These are phyloP conservation scores for Pipistrellus pygmaeus DNA, from an alignment of 2,797 vertebrate genomes.

Conservation along the genomic window DNA sequence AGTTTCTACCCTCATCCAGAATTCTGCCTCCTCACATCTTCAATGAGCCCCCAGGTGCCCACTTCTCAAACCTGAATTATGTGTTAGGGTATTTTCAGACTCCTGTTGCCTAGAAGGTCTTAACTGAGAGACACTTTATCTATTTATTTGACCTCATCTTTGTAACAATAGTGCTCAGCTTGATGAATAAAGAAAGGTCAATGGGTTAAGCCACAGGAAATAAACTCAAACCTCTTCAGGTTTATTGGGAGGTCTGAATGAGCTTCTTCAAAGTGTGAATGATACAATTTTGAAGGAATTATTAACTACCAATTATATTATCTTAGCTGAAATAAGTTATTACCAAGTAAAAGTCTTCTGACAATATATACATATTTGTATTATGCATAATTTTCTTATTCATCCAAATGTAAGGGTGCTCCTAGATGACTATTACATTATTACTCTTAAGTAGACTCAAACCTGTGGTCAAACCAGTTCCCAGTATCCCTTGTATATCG, in stretches of 20 bases:
- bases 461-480: slow-evolving; percentile 35
- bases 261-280: slow-evolving; percentile 19
- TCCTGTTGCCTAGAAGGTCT: not conserved
- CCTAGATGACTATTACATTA: not conserved
- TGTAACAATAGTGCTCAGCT: not conserved
- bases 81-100: not conserved
- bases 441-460: slow-evolving; percentile 28
- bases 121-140: not conserved
- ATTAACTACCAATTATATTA: slow-evolving; percentile 59
- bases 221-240: slow-evolving; percentile 47
- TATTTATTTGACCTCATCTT: slow-evolving; percentile 17
- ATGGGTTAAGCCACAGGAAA: slow-evolving; percentile 47
- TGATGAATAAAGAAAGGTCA: slow-evolving; percentile 45
- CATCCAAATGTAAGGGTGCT: slow-evolving; percentile 17
- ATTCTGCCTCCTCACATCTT: not conserved
- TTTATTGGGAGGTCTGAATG: slow-evolving; percentile 26
- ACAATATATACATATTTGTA: slow-evolving; percentile 46
- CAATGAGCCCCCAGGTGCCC: not conserved
- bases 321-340: slow-evolving; percentile 49
- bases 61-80: not conserved
- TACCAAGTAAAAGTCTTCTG: slow-evolving; percentile 33
- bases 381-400: slow-evolving; percentile 60
- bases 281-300: slow-evolving; percentile 52
- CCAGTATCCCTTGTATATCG: not conserved
- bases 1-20: not conserved